Percentiles rank a stretch among this genome's conserved stretches.
These are phyloP conservation scores for Cinclus cinclus DNA, from an alignment of 2,113 vertebrate species.

Conservation along the genomic window DNA sequence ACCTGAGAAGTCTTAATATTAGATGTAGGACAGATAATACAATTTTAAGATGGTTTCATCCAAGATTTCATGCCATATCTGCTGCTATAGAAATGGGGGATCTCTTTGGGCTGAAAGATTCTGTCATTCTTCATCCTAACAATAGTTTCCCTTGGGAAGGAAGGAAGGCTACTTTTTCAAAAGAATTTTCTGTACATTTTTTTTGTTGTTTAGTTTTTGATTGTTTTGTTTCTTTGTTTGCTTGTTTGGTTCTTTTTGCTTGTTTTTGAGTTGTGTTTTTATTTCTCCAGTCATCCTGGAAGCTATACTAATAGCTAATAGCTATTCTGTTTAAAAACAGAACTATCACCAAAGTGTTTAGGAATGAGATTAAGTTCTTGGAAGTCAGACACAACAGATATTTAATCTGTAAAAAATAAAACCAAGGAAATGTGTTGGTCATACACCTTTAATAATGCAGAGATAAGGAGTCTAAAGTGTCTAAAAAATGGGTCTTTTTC, in stretches of 20 bases:
- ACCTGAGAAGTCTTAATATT: background rate
- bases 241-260: background rate
- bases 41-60: background rate
- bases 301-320: background rate
- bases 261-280: background rate
- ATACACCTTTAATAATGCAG: background rate
- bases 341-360: background rate
- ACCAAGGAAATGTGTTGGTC: background rate
- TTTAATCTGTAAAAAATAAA: background rate
- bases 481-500: background rate
- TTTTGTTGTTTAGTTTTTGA: background rate
- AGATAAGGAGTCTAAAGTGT: background rate
- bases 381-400: background rate
- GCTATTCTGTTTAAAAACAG: background rate
- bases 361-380: background rate
- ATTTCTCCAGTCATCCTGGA: background rate
- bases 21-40: background rate
- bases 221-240: background rate
- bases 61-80: background rate
- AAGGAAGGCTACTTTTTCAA: background rate
- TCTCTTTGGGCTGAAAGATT: background rate
- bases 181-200: background rate
- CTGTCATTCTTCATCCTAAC: background rate
- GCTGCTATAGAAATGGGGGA: fast-evolving
- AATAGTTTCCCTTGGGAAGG: background rate